Conservation (phyloP, 2,113 vertebrate species). For the Stegostoma tigrinum region DNA sequence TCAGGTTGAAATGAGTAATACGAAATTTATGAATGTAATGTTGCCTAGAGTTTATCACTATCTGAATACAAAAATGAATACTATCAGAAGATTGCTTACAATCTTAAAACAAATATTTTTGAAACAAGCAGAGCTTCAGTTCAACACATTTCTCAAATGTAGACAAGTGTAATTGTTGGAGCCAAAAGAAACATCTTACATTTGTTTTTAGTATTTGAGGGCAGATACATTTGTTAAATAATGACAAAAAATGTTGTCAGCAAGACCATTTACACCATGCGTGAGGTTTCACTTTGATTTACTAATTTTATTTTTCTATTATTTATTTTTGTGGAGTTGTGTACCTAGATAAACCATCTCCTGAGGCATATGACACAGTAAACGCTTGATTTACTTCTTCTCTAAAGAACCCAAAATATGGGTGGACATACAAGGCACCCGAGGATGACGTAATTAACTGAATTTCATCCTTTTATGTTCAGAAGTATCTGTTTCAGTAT, state of each 20-base stretch:
- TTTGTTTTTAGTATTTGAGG: conserved; percentile 49
- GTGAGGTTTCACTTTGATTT: conserved; percentile 48
- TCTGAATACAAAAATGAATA: not conserved
- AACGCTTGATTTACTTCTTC: not conserved
- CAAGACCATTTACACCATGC: conserved; percentile 39
- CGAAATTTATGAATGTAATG: not conserved
- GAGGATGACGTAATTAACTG: not conserved
- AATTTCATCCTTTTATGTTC: not conserved
- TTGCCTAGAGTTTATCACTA: not conserved
- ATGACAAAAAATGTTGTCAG: conserved; percentile 51
- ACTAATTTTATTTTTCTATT: conserved; percentile 41
- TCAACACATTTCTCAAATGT: conserved; percentile 41
- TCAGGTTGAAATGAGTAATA: not conserved
- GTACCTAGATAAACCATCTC: not conserved
- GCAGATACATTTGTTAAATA: conserved; percentile 52
- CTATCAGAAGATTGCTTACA: not conserved
- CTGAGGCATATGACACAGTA: too few relatives aligned
- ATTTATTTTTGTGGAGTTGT: not conserved
- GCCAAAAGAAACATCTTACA: conserved; percentile 46
- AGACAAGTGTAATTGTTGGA: conserved; percentile 39
- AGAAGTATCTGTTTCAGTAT: not conserved
- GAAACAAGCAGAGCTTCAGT: conserved; percentile 41
- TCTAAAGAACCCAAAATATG: not conserved
- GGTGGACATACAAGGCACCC: not conserved
- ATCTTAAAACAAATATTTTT: not conserved